Evolutionary conservation across 1,140 invertebrate species (phyloP).

Genomic region (Drosophila paulistorum): DNA sequence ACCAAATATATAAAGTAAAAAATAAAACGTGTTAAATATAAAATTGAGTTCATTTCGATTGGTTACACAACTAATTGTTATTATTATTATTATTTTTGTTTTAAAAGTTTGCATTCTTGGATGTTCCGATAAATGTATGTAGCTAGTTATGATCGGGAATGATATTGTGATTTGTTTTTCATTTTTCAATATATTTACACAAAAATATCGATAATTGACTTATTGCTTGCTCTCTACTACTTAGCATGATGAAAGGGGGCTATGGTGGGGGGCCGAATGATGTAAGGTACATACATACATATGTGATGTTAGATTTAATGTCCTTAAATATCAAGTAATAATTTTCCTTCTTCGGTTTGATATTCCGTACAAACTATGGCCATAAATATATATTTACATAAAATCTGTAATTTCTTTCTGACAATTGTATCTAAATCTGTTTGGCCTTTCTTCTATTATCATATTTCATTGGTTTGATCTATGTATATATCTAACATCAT

Average conservation of each 20-base stretch:
- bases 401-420: too few relatives aligned
- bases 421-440: too few relatives aligned
- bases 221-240: not conserved
- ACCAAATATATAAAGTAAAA: conserved; percentile 8
- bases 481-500: too few relatives aligned
- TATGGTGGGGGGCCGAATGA: not conserved
- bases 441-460: too few relatives aligned
- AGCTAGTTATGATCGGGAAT: conserved; percentile 9
- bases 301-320: not conserved
- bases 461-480: too few relatives aligned
- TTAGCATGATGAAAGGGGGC: not conserved
- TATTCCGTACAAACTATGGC: too few relatives aligned
- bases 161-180: not conserved
- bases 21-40: not conserved
- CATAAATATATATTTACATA: too few relatives aligned
- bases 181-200: not conserved
- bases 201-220: not conserved
- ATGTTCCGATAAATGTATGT: not conserved
- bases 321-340: not conserved
- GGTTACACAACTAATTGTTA: conserved; percentile 10
- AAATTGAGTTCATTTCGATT: conserved; percentile 13
- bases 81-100: conserved; percentile 2
- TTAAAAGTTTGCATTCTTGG: conserved; percentile 6
- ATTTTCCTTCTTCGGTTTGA: not conserved
- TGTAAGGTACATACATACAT: not conserved